Percentiles rank a stretch among this genome's conserved stretches.
phyloP scores from a whole-genome alignment of 2,888 invertebrate species.

The Calameuta pallipes region DNA sequence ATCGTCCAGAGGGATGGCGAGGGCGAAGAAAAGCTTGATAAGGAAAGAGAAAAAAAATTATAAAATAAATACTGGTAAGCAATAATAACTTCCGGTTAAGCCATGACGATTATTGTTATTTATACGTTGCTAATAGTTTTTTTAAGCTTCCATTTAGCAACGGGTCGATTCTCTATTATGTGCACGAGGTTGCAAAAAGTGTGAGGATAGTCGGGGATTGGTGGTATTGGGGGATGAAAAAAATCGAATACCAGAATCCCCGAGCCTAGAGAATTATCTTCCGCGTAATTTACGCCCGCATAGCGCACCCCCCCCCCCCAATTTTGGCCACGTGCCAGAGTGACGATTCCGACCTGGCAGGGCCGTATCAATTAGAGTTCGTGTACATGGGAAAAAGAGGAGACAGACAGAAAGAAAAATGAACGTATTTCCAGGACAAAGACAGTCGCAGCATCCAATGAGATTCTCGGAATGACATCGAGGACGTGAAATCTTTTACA shows the following conservation, averaged over 20 bases:
- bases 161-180: background rate
- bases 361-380: background rate
- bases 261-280: background rate
- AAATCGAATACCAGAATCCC: background rate
- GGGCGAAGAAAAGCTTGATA: constrained; percentile 74
- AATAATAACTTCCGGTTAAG: background rate
- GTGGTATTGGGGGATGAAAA: background rate
- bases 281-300: background rate
- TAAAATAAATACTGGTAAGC: background rate
- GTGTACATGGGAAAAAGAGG: background rate
- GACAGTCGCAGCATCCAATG: background rate
- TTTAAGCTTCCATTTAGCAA: background rate
- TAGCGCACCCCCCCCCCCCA: background rate
- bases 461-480: background rate
- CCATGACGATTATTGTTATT: background rate
- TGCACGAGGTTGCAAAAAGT: background rate
- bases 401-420: background rate
- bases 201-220: background rate
- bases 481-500: background rate
- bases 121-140: background rate
- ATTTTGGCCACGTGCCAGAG: background rate
- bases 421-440: background rate
- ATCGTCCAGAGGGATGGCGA: constrained; percentile 77
- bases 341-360: background rate
- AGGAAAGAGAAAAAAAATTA: constrained; percentile 12